Evolutionary conservation across 2,113 vertebrate genomes (phyloP), one percentile per base, ranked within the genome.

Genomic region (Paedocypris sp.): DNA sequence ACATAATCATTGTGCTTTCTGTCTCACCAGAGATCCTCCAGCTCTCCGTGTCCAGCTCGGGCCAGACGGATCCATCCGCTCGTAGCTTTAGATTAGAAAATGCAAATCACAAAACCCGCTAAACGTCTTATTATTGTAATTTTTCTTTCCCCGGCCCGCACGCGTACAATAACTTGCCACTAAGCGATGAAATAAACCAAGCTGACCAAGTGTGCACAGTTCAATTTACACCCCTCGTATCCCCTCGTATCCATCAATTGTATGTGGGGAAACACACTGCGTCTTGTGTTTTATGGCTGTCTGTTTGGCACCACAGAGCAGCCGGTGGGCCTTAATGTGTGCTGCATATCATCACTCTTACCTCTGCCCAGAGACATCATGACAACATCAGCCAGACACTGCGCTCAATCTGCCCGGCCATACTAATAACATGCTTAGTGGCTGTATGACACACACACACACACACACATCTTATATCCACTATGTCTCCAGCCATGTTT

Each of bases 241-340:
- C 22, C 25, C 6, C 15, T 16, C 69, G 18, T 47, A 50, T 75
- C 66, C 46, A 52, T 43, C 48, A 18, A 5, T 64, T 63, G 45
- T 73, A 73, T 32, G 58, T 64, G 51, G 26, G 73, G 73, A 77
- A 65, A 75, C 70, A 77, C 77, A 71, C 69, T 69, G 66, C n/a
- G 10, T 33, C 6, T 4, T 18, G n/a, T 22, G 12, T 47, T 23
- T 22, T 53, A 26, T 33, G 29, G 26, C 15, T 38, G 19, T 60
- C 61, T 69, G 47, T 6, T 33, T 49, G 42, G 61, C 41, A 49
- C 46, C 51, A 74, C 71, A 69, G 65, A 69, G 62, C 10, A 45
- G 50, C 26, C 26, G 6, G 38, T 29, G 16, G 12, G 54, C 16
- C 18, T 31, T 58, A 58, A 58, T 31, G 26, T 39, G 43, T 1